Conservation (phyloP, 1,140 invertebrate species). For the Drosophila pseudoobscura region DNA sequence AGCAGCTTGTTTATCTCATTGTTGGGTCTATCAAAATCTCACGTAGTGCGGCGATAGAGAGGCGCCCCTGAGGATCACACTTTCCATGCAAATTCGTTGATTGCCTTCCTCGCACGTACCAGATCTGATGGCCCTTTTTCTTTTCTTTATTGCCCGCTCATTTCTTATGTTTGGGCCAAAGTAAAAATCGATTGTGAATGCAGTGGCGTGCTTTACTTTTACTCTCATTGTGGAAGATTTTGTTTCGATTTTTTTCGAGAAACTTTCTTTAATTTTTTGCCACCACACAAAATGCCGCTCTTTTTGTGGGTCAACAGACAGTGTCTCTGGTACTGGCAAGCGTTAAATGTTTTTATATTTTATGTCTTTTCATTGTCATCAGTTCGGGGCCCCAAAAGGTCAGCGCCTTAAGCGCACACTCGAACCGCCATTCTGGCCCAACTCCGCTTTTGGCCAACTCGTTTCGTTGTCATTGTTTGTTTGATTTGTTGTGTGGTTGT, state of each 20-base stretch:
- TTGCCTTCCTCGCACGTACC: constrained; percentile 71
- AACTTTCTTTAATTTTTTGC: constrained; percentile 42
- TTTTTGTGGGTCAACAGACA: constrained; percentile 17
- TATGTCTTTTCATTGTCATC: constrained; percentile 40
- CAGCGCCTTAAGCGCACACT: constrained; percentile 49
- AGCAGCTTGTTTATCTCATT: constrained; percentile 50
- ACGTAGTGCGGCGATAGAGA: constrained; percentile 65
- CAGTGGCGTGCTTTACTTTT: constrained; percentile 64
- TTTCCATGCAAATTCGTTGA: constrained; percentile 57
- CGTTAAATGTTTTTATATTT: constrained; percentile 25
- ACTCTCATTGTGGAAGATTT: constrained; percentile 57
- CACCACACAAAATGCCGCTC: constrained; percentile 5
- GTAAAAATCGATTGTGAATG: constrained; percentile 70
- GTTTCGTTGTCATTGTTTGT: constrained; percentile 52
- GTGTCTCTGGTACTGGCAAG: constrained; percentile 8
- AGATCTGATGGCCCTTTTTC: constrained; percentile 22
- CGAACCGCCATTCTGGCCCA: constrained; percentile 36
- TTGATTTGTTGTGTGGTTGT: constrained; percentile 21
- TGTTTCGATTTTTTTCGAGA: constrained; percentile 14
- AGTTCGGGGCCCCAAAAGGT: constrained; percentile 54
- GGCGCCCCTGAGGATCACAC: constrained; percentile 27
- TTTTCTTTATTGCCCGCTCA: background rate
- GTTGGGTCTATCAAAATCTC: constrained; percentile 70
- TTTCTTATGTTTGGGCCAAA: constrained; percentile 17
- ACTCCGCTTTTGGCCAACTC: constrained; percentile 55